Percentiles rank a stretch among this genome's conserved stretches.
Evolutionary conservation across 2,888 invertebrate genomes (phyloP).

Genomic region (Venustoraphidia nigricollis): DNA sequence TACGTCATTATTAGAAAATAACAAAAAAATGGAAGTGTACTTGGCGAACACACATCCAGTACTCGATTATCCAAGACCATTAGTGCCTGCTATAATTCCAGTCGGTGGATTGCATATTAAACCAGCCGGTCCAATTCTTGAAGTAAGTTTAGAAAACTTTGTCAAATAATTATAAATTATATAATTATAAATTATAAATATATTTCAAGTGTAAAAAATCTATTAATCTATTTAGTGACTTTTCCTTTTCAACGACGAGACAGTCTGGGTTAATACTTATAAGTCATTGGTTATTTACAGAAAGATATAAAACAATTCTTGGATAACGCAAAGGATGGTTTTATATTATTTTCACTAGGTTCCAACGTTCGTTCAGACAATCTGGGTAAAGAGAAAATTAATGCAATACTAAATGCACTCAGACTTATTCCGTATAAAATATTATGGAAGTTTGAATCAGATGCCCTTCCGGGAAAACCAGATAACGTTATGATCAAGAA

Average conservation of each 20-base stretch:
- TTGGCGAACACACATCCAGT: conserved; percentile 22
- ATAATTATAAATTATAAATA: too few species aligned
- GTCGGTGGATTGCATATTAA: conserved; percentile 19
- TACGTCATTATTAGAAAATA: conserved; percentile 13
- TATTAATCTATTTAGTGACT: background rate
- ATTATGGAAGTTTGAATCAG: conserved; percentile 29
- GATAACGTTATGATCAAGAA: conserved; percentile 25
- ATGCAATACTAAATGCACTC: conserved; percentile 23
- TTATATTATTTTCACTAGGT: conserved; percentile 27
- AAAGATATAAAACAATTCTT: conserved; percentile 23
- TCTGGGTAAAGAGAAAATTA: conserved; percentile 19
- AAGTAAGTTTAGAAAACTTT: conserved; percentile 10
- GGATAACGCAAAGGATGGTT: conserved; percentile 23
- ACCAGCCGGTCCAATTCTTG: conserved; percentile 17
- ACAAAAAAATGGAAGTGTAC: conserved; percentile 19
- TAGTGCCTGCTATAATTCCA: conserved; percentile 20
- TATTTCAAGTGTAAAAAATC: background rate
- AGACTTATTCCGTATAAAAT: conserved; percentile 25
- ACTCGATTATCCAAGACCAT: conserved; percentile 19
- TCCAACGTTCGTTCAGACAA: conserved; percentile 24
- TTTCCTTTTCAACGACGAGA: background rate
- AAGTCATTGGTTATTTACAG: conserved; percentile 5
- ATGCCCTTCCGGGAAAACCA: conserved; percentile 21
- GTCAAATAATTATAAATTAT: background rate
- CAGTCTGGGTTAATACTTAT: too few species aligned